Evolutionary conservation across 2,888 invertebrate genomes (phyloP).

Genomic region (Eumerus sabulonum): DNA sequence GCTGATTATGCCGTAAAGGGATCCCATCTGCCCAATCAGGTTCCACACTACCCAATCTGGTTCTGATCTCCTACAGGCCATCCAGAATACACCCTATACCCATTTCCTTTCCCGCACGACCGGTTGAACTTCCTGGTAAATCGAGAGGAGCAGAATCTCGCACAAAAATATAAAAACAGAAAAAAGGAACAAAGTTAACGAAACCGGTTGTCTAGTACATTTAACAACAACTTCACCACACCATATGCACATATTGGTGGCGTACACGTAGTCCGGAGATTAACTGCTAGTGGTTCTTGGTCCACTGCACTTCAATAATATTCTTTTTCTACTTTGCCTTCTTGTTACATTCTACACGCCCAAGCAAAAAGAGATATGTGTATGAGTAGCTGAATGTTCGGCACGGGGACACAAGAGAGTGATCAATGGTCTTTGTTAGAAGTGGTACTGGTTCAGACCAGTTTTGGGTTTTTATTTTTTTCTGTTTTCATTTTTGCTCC

Average conservation of each 20-base stretch:
- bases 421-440: slow-evolving; percentile 53
- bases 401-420: slow-evolving; percentile 10
- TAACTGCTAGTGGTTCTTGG: slow-evolving; percentile 52
- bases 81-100: neutral
- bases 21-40: slow-evolving; percentile 2
- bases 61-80: slow-evolving; percentile 17
- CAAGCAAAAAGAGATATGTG: no score
- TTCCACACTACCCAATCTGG: slow-evolving; percentile 20
- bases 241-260: neutral
- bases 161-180: slow-evolving; percentile 19
- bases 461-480: slow-evolving; percentile 30
- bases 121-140: slow-evolving; percentile 59
- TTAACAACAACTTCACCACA: slow-evolving; percentile 10
- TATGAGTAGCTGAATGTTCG: no score
- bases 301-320: slow-evolving; percentile 64
- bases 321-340: slow-evolving; percentile 1
- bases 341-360: no score
- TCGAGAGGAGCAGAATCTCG: slow-evolving; percentile 39
- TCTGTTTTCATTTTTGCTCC: neutral
- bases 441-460: slow-evolving; percentile 56
- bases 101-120: slow-evolving; percentile 39
- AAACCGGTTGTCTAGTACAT: slow-evolving; percentile 55
- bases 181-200: no score
- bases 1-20: slow-evolving; percentile 18
- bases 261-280: slow-evolving; percentile 12